A percentile compares a stretch with the other conserved stretches of the same genome.
Conservation (phyloP, 1,140 invertebrate genomes). For the Nymphalis io region DNA sequence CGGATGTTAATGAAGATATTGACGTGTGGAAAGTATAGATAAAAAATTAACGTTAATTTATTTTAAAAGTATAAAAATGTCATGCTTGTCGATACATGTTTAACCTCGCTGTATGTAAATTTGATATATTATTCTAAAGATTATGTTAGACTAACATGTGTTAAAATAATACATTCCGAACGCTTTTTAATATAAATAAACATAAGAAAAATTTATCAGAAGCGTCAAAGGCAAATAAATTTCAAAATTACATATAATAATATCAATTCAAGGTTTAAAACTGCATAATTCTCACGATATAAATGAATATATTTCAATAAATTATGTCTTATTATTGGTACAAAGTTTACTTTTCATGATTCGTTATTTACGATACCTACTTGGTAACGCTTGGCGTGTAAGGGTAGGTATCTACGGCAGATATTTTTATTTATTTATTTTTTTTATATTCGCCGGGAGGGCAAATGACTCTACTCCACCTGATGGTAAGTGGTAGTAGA, state of each 20-base stretch:
- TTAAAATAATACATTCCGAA: conserved; percentile 18
- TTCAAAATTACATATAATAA: conserved; percentile 23
- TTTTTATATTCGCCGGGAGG: too few species aligned
- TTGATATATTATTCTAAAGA: conserved; percentile 20
- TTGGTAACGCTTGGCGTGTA: neutral
- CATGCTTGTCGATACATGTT: conserved; percentile 16
- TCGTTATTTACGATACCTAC: neutral
- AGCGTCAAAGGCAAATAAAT: conserved; percentile 26
- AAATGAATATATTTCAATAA: conserved; percentile 35
- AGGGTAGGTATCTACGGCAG: neutral
- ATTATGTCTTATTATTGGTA: conserved; percentile 13
- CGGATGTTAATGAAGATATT: conserved; percentile 22
- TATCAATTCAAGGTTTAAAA: conserved; percentile 24
- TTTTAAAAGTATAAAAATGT: conserved; percentile 27
- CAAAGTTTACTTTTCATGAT: neutral
- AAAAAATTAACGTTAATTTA: conserved; percentile 23
- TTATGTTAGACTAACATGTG: conserved; percentile 15
- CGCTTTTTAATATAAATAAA: conserved; percentile 6
- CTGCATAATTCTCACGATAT: conserved; percentile 33
- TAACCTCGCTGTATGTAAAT: conserved; percentile 26
- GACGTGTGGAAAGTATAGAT: conserved; percentile 17
- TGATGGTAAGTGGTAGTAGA: too few species aligned
- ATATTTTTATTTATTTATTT: too few species aligned
- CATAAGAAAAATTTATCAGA: conserved; percentile 17
- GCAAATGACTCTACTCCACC: too few species aligned